Base-by-base conservation (phyloP, 2,888 invertebrate genomes). In the Standfussiana lucernea region DNA sequence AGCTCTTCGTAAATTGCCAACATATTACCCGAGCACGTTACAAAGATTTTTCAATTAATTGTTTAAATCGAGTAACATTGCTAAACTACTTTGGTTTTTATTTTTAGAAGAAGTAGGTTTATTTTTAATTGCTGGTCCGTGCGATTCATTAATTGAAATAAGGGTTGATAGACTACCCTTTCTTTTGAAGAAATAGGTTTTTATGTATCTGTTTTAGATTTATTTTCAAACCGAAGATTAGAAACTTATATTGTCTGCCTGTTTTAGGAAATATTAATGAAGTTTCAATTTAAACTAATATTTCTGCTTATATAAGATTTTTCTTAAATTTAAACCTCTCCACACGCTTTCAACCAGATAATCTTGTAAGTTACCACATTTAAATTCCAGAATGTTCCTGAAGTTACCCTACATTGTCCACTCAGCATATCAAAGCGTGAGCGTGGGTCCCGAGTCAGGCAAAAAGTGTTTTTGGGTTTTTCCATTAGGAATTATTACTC, bases 1-100 rank as follows among this genome's bases (percentile, higher is more conserved):
- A 86, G 72, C 68, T 85, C 79, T 69, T 69, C 68, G 86, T 53
- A 78, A 83, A 86, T 86, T 74, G 75, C 72, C 79, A 62, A 79
- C 66, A 77, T 80, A 81, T 83, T 78, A 83, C 73, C 59, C 69
- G 53, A 64, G n/a, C 71, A 65, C 69, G 77, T 77, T 50, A 80
- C 66, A 47, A 53, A 42, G 79, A 82, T 83, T 80, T 81, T 81
- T 79, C 73, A 83, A 68, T 83, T 73, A 81, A 68, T 79, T 83
- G 68, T 68, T 79, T 45, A 47, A 61, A 79, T 81, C 53, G 28
- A 50, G 65, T 21, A 47, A 59, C 81, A 61, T 50, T 40, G 53
- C 35, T 82, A 47, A 76, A 76, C 62, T 40, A 62, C 15, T 53
- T 81, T 35, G 24, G 11, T 37, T 47, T 67, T 66, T 81, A 62